phyloP scores from a whole-genome alignment of 2,888 invertebrate species.

The Chymomyza procnemis region DNA sequence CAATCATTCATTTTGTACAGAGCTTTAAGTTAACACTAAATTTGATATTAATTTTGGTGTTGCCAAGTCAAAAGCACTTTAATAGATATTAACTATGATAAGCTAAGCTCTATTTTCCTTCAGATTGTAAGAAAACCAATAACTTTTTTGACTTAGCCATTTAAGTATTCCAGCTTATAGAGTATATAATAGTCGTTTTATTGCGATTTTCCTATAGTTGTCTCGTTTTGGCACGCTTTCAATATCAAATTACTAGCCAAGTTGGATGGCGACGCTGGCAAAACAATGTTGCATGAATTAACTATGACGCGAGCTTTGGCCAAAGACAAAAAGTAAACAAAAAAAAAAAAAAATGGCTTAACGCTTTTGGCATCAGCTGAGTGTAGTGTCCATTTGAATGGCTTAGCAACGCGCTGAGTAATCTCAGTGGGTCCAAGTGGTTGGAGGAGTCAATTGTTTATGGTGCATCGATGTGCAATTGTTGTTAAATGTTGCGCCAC shows the following conservation, averaged over 20 bases:
- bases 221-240: slow-evolving; percentile 62
- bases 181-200: background rate
- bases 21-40: too few relatives aligned
- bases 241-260: slow-evolving; percentile 61
- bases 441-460: slow-evolving; percentile 6
- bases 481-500: slow-evolving; percentile 6
- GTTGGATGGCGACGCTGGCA: slow-evolving; percentile 43
- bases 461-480: slow-evolving; percentile 13
- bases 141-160: too few relatives aligned
- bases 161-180: too few relatives aligned
- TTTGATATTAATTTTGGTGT: too few relatives aligned
- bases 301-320: slow-evolving; percentile 22
- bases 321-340: slow-evolving; percentile 30
- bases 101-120: too few relatives aligned
- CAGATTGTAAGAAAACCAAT: too few relatives aligned
- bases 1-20: too few relatives aligned
- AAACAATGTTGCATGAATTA: slow-evolving; percentile 35
- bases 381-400: slow-evolving; percentile 30
- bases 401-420: slow-evolving; percentile 28
- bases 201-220: too few relatives aligned
- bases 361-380: slow-evolving; percentile 15
- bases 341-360: slow-evolving; percentile 11
- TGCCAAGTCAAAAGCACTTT: too few relatives aligned
- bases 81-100: too few relatives aligned
- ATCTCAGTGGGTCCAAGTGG: slow-evolving; percentile 37